Conservation (phyloP, 2,113 vertebrate genomes). For the Trinectes maculatus region DNA sequence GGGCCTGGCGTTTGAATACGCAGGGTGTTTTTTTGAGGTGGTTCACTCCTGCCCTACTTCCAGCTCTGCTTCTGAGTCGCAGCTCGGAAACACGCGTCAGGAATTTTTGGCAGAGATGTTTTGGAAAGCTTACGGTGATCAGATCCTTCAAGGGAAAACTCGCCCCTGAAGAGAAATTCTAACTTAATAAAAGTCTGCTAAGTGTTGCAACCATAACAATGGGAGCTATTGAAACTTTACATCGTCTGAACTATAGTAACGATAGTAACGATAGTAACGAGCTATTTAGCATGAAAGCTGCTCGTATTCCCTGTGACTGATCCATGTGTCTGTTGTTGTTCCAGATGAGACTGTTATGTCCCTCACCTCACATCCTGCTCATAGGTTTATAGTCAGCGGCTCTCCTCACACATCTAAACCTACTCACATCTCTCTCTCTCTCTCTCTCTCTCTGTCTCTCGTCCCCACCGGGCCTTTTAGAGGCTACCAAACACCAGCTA, state of each 20-base stretch:
- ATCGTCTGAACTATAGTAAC: too few species aligned
- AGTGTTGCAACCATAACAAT: too few species aligned
- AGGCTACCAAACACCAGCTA: conserved; percentile 36
- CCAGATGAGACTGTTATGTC: conserved; percentile 31
- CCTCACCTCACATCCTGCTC: conserved; percentile 9
- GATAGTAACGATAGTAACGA: too few species aligned
- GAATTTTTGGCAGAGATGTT: conserved; percentile 52
- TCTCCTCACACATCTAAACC: conserved; percentile 48
- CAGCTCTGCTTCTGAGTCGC: conserved; percentile 56
- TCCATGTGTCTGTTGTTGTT: conserved; percentile 20
- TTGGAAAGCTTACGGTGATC: conserved; percentile 52
- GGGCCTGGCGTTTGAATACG: conserved; percentile 28
- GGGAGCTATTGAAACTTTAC: too few species aligned
- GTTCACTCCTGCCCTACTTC: conserved; percentile 67
- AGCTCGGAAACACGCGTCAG: conserved; percentile 47
- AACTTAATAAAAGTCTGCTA: too few species aligned
- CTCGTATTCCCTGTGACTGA: conserved; percentile 44
- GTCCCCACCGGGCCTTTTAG: conserved; percentile 36
- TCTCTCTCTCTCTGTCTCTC: conserved; percentile 52
- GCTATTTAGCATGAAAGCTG: conserved; percentile 10
- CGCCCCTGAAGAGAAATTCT: conserved; percentile 31
- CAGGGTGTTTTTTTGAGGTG: conserved; percentile 52
- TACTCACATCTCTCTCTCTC: conserved; percentile 48
- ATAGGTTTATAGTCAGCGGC: conserved; percentile 23
- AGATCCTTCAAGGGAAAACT: conserved; percentile 40